Percentiles rank a stretch among this genome's conserved stretches.
Evolutionary conservation across 2,888 invertebrate genomes (phyloP).

Genomic region (Caenorhabditis afra): DNA sequence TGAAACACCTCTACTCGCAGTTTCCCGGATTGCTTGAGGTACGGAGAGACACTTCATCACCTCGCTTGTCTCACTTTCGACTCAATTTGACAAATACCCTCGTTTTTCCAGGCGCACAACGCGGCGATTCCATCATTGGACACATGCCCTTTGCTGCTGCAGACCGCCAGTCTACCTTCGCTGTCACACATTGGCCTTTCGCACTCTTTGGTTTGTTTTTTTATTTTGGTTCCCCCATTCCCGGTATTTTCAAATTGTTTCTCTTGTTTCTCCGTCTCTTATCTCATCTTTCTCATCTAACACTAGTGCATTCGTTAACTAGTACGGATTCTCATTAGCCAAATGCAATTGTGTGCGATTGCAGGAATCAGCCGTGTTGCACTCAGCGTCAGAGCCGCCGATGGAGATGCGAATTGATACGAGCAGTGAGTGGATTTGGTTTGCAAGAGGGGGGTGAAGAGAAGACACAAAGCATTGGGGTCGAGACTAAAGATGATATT

Average conservation of each 20-base stretch:
- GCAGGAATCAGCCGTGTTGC: slow-evolving; percentile 84
- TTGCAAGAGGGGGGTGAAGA: slow-evolving; percentile 4
- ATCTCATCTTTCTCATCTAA: slow-evolving; percentile 12
- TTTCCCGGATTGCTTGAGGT: slow-evolving; percentile 48
- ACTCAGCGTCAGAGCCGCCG: slow-evolving; percentile 50
- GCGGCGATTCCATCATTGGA: slow-evolving; percentile 51
- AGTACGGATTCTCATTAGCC: slow-evolving; percentile 50
- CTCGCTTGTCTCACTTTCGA: neutral
- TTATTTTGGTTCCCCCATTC: slow-evolving; percentile 23
- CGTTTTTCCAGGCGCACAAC: slow-evolving; percentile 35
- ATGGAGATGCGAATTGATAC: slow-evolving; percentile 85
- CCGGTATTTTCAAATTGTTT: neutral
- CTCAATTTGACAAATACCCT: neutral
- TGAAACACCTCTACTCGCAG: slow-evolving; percentile 49
- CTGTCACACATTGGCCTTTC: slow-evolving; percentile 50
- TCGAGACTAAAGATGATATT: slow-evolving; percentile 26
- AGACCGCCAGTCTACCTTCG: slow-evolving; percentile 50
- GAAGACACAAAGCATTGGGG: neutral
- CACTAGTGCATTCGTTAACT: no score
- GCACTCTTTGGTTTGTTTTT: slow-evolving; percentile 51
- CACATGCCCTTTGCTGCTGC: slow-evolving; percentile 53
- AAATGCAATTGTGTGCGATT: slow-evolving; percentile 82
- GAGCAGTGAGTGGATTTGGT: slow-evolving; percentile 86
- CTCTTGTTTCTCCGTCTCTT: slow-evolving; percentile 20
- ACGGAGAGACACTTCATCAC: neutral